phyloP scores from a whole-genome alignment of 2,113 vertebrate genomes.

The Clarias batrachus region DNA sequence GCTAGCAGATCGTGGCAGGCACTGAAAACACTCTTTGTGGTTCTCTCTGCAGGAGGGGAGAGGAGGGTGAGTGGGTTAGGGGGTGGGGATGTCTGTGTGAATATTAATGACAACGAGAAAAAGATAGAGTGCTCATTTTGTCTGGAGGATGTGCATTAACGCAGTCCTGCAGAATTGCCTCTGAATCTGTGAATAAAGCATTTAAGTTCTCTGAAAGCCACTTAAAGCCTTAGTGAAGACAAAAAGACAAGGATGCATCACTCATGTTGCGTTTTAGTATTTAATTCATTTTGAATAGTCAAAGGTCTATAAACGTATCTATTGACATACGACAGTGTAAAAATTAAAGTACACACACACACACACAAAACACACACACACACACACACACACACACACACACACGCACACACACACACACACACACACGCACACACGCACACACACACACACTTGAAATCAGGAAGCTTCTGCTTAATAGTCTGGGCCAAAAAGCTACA shows the following conservation, averaged over 20 bases:
- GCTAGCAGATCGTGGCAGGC: constrained; percentile 12
- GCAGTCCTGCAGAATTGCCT: background rate
- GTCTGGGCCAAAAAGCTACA: constrained; percentile 31
- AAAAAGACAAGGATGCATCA: constrained; percentile 17
- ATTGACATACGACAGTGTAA: constrained; percentile 8
- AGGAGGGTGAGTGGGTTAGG: background rate
- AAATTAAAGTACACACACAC: constrained; percentile 20
- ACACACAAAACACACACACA: constrained; percentile 15
- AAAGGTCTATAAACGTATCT: constrained; percentile 27
- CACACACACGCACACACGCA: constrained; percentile 1
- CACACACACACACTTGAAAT: background rate
- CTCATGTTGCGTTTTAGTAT: constrained; percentile 19
- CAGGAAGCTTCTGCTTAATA: background rate
- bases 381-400: background rate
- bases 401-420: background rate
- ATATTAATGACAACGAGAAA: constrained; percentile 36
- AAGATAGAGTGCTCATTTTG: constrained; percentile 2
- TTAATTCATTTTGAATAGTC: constrained; percentile 31
- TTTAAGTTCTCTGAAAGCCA: background rate
- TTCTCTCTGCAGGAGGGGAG: constrained; percentile 2
- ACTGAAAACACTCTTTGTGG: constrained; percentile 41
- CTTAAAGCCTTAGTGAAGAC: constrained; percentile 24
- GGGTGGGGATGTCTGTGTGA: constrained; percentile 31
- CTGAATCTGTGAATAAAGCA: constrained; percentile 15
- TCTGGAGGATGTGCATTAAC: constrained; percentile 9